Base-by-base conservation (phyloP, 2,113 vertebrate genomes). In the Ellobius talpinus region DNA sequence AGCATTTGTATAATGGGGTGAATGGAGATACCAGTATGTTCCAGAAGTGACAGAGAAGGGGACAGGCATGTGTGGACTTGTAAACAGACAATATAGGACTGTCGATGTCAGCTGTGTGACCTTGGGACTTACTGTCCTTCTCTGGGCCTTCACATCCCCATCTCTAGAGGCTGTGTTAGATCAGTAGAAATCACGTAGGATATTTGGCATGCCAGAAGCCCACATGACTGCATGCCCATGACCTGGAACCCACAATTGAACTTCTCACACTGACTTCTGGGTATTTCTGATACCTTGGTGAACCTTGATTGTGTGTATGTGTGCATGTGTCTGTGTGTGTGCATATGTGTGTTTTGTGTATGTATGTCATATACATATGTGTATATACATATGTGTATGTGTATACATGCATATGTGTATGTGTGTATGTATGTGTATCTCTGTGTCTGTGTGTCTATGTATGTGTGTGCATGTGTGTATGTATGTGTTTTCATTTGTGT, bases 121-220 rank as follows among this genome's bases (percentile, higher is more conserved):
- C 45, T 52, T n/a, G 74, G 63, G 6, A 65, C 55, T n/a, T 16
- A 65, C 68, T 84, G 2, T 50, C 61, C 92, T 50, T 52, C 92
- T 93, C 90, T 87, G 97, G 92, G 19, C 63, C 33, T 81, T 52
- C 68, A 79, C 63, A 79, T 91, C 52, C 91, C 55, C 55, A 58
- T 81, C 55, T 90, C 77, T 81, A 61, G 55, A 31, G 42, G n/a
- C 14, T 47, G 29, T 39, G 29, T 86, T 66, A 31, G 29, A 45
- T 45, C 24, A 70, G 33, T 73, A 72, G 55, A 76, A 86, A 52
- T 45, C 74, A 45, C 55, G 14, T 0, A 11, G 39, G n/a, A 23
- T n/a, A n/a, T 16, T 78, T 36, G 17, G 19, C 33, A 66, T 55
- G 65, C 2, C 6, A 45, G 77, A 73, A 66, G 11, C 42, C 16